Base-by-base conservation (phyloP, 92 coral and sea anemone genomes). In the Epizoanthus illoricatus region DNA sequence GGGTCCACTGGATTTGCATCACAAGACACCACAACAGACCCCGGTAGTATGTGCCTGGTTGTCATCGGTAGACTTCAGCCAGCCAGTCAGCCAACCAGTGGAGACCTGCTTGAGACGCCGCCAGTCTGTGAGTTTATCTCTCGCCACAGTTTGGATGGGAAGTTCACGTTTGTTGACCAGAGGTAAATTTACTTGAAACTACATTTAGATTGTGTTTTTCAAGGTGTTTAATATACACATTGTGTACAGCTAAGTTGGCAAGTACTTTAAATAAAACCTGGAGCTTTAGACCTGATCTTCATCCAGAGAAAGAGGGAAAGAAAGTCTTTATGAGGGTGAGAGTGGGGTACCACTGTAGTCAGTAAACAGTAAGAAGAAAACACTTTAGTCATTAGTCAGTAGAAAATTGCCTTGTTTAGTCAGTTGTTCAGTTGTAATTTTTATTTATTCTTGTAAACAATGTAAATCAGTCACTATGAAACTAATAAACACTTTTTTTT, bases 41-140 rank as follows among this genome's bases (percentile, higher is more conserved):
- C 85, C 15, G 63, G 85, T 18, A 85, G 89, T 16, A 89, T 85
- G 43, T 92, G 93, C 74, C 88, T 96, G 39, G 98, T 96, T 28
- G 92, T 97, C 3, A 96, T 96, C 76, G 99, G 99, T 12, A 80
- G 97, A 65, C 87, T 96, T 65, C 99, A 96, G 84, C 98, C 98
- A 13, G 94, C 99, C 1, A 91, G 99, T 76, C 74, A 83, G 24
- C 98, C 99, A 0, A 92, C 92, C 68, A 91, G 97, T 57, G 89
- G 90, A 69, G 99, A 96, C 76, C 84, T 91, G 54, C 49, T 86
- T 11, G 94, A 88, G 57, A 88, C 85, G 0, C 91, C 95, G 8
- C 94, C 97, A 28, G 93, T 96, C 20, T 89, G 90, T 15, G 95
- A 94, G 86, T 96, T 96, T 56, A 92, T 96, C 76, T 96, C 99